Conservation (phyloP, 2,113 vertebrate genomes). For the Lycocorax pyrrhopterus region DNA sequence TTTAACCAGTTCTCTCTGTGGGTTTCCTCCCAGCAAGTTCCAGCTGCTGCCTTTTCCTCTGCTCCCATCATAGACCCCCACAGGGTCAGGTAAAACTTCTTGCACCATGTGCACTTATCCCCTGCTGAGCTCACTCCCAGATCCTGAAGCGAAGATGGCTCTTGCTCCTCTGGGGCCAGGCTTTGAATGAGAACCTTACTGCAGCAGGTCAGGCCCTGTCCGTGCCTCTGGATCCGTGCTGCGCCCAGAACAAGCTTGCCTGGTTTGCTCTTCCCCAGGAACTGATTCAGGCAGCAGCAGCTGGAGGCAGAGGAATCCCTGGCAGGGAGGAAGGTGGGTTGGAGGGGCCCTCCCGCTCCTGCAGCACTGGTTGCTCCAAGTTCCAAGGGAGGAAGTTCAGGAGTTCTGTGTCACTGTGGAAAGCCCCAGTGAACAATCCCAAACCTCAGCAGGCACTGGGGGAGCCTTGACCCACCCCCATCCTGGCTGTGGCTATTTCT, state of each 20-base stretch:
- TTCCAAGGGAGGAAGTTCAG: neutral
- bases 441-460: neutral
- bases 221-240: accelerated
- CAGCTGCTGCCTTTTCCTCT: neutral
- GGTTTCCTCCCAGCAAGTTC: neutral
- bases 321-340: neutral
- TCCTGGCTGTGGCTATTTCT: neutral
- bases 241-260: neutral
- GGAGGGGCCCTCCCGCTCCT: neutral
- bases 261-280: neutral
- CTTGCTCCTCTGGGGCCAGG: neutral
- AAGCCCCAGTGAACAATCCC: neutral
- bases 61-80: neutral
- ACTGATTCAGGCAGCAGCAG: neutral
- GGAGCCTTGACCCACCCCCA: neutral
- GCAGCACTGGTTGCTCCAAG: neutral
- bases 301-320: neutral
- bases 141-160: neutral
- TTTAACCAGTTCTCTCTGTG: neutral
- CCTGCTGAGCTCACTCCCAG: neutral
- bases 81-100: neutral
- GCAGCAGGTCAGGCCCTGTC: neutral
- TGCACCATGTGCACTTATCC: neutral
- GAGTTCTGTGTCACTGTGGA: neutral
- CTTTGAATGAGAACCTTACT: neutral